Evolutionary conservation across 1,140 invertebrate genomes (phyloP), one percentile per base, ranked within the genome.

Genomic region (Penaeus japonicus): DNA sequence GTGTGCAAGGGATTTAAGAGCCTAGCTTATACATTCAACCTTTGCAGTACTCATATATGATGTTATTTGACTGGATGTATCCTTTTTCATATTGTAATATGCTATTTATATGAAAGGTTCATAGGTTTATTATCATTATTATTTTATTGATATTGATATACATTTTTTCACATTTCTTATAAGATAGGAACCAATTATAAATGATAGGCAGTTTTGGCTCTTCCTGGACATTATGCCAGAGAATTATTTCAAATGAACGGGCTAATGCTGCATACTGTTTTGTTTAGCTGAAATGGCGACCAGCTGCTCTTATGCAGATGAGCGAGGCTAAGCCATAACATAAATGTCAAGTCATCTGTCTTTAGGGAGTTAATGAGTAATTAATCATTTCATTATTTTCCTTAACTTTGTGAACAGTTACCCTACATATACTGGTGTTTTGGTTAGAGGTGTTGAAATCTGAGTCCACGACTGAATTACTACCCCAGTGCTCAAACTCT

Each of bases 61-160:
- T 99, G 97, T 94, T 99, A 2, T 99, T 99, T 93, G 98, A 99
- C 92, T 99, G 98, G 98, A 96, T 99, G 96, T 99, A 96, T 93
- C 93, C 93, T 92, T 93, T 90, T 54, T 70, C 22, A n/a, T 82
- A 59, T 17, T 10, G 18, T 53, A 62, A 65, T n/a, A 47, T 77
- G n/a, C 2, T 55, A 73, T 77, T 84, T 70, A 55, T 88, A 62
- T 70, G 3, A n/a, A 32, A 35, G 18, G 70, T 80, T 80, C 15
- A 30, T 77, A 84, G 17, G n/a, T 39, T 73, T 73, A 81, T 86
- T 85, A n/a, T 39, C 55, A 80, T 79, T 85, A 20, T 62, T 82
- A 32, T 47, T 90, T 32, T 84, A n/a, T n/a, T n/a, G n/a, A n/a
- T n/a, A n/a, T n/a, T n/a, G n/a, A n/a, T n/a, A n/a, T n/a, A n/a